Base-by-base conservation (phyloP, 2,113 vertebrate species). In the Hepsetus odoe region DNA sequence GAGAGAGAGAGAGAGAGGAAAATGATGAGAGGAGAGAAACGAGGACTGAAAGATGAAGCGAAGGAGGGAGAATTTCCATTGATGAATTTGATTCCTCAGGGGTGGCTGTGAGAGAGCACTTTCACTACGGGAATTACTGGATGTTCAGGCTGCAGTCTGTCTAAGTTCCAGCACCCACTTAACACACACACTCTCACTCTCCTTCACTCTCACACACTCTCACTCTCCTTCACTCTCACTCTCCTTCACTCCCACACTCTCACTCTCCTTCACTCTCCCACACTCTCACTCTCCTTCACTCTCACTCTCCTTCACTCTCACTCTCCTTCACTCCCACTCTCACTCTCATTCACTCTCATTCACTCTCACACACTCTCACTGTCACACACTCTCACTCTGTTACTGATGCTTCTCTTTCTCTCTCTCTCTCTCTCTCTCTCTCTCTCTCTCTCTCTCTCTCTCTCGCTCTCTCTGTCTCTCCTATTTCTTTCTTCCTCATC, bases 71-170 rank as follows among this genome's bases (percentile, higher is more conserved):
- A 56, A 32, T 33, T 30, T 33, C 26, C 51, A 32, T 64, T 81
- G 64, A 69, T 44, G 58, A 61, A 24, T 14, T 55, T 51, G 24
- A 78, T 66, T 79, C 72, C 76, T 16, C 14, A 58, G 30, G 67
- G 11, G 38, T 79, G 71, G 71, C 72, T 5, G 32, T 40, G 51
- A 61, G 74, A 77, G 26, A 24, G 35, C 22, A 46, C 59, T 35
- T 59, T 77, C 46, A 49, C 80, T 61, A 72, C 13, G 75, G 80
- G 74, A 67, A 61, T 82, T 71, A 77, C 38, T 44, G 56, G 56
- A 55, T 71, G 64, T 38, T 40, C 68, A 56, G 66, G 40, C 68
- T 44, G 64, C 22, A 32, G 72, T 74, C 28, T 79, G 49, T 70
- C 67, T n/a, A 16, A 55, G 61, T 80, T 80, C 33, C 22, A 73